phyloP scores from a whole-genome alignment of 2,888 invertebrate species.

The Eupeodes latifasciatus region DNA sequence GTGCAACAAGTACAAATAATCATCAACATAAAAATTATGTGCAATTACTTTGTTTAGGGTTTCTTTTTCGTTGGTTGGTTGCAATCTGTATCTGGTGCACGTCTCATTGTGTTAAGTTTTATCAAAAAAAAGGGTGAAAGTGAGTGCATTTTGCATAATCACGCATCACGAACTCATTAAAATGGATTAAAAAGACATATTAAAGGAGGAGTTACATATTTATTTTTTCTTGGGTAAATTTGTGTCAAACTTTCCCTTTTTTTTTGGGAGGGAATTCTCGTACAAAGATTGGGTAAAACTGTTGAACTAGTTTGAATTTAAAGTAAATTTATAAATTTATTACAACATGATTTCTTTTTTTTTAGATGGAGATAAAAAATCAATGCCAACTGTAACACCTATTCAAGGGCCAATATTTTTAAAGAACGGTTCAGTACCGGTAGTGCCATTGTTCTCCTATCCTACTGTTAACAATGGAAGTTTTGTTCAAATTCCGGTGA shows the following conservation, averaged over 20 bases:
- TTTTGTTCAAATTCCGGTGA: slow-evolving; percentile 95
- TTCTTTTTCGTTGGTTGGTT: not conserved
- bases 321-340: not conserved
- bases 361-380: slow-evolving; percentile 84
- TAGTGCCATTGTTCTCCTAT: slow-evolving; percentile 94
- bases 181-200: slow-evolving; percentile 32
- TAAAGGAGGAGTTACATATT: slow-evolving; percentile 28
- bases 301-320: slow-evolving; percentile 43
- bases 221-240: not conserved
- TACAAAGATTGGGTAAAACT: not conserved
- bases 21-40: slow-evolving; percentile 18
- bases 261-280: not conserved
- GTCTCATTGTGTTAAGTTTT: slow-evolving; percentile 35
- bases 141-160: slow-evolving; percentile 61
- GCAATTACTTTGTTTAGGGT: slow-evolving; percentile 32
- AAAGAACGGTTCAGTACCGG: slow-evolving; percentile 93
- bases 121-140: slow-evolving; percentile 55
- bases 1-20: slow-evolving; percentile 46
- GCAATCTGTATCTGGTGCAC: slow-evolving; percentile 58
- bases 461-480: slow-evolving; percentile 93
- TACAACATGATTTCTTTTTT: slow-evolving; percentile 14
- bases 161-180: slow-evolving; percentile 38
- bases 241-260: slow-evolving; percentile 63
- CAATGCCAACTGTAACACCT: slow-evolving; percentile 89
- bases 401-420: slow-evolving; percentile 94